Percentiles rank a stretch among this genome's conserved stretches.
phyloP scores from a whole-genome alignment of 2,888 invertebrate species.

The Lingula anatina region DNA sequence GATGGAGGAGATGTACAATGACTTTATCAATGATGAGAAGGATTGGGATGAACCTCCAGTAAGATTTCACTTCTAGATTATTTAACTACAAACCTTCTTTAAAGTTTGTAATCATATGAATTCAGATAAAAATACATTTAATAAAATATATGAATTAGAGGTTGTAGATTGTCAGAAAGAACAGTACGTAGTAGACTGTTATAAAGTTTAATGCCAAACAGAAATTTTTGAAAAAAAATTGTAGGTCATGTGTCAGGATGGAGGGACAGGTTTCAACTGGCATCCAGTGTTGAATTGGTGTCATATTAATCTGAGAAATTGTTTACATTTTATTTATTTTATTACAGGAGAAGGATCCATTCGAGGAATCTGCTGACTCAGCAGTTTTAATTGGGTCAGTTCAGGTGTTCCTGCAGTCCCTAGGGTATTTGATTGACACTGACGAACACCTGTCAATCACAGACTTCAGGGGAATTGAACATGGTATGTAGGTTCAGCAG shows the following conservation, averaged over 20 bases:
- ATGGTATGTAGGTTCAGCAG: slow-evolving; percentile 17
- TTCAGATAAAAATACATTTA: too few species aligned
- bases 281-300: background rate
- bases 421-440: slow-evolving; percentile 38
- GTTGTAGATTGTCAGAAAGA: too few species aligned
- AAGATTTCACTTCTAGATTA: too few species aligned
- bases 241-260: background rate
- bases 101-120: too few species aligned
- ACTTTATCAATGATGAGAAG: slow-evolving; percentile 38
- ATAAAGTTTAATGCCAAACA: too few species aligned
- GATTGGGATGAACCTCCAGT: slow-evolving; percentile 44
- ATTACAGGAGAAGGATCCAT: slow-evolving; percentile 43
- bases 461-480: slow-evolving; percentile 39
- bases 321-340: background rate
- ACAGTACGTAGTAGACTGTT: too few species aligned
- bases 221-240: too few species aligned
- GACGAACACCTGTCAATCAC: slow-evolving; percentile 36
- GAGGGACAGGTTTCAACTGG: background rate
- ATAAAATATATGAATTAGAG: too few species aligned
- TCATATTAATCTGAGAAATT: background rate
- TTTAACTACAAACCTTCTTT: too few species aligned
- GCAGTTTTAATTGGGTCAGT: slow-evolving; percentile 38
- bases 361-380: slow-evolving; percentile 42
- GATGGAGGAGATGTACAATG: slow-evolving; percentile 50
- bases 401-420: slow-evolving; percentile 40